Evolutionary conservation across 2,797 vertebrate genomes (phyloP).

Genomic region (Yasuhikotakia modesta): DNA sequence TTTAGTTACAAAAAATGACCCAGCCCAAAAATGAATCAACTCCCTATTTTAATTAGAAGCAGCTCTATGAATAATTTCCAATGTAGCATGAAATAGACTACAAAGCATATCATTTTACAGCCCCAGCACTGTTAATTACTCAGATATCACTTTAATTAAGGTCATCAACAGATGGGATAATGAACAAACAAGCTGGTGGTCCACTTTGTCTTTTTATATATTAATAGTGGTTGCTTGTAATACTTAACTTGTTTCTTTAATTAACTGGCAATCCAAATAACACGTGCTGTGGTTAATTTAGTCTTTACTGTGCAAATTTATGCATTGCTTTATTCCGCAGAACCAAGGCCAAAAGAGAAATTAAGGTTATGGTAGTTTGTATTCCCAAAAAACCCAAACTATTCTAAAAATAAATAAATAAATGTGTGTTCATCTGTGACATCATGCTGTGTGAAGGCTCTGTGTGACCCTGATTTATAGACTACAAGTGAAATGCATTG

Average conservation of each 20-base stretch:
- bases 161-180: constrained; percentile 22
- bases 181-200: constrained; percentile 22
- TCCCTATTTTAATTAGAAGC: constrained; percentile 49
- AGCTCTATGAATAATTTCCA: constrained; percentile 29
- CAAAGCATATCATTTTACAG: constrained; percentile 23
- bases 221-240: constrained; percentile 1
- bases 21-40: constrained; percentile 28
- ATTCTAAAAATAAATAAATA: background rate
- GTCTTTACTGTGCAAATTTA: background rate
- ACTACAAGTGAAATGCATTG: constrained; percentile 67
- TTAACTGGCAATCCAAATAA: constrained; percentile 23
- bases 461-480: constrained; percentile 69
- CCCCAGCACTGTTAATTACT: constrained; percentile 9
- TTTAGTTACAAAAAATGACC: constrained; percentile 27
- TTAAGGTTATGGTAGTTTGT: background rate
- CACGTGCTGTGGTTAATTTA: background rate
- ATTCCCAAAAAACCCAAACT: background rate
- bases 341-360: constrained; percentile 6
- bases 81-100: constrained; percentile 38
- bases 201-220: constrained; percentile 27
- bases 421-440: background rate
- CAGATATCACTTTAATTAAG: constrained; percentile 25
- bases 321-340: background rate
- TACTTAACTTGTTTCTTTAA: background rate
- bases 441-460: constrained; percentile 54